Evolutionary conservation across 2,888 invertebrate species (phyloP).

Genomic region (Sesamia inferens): DNA sequence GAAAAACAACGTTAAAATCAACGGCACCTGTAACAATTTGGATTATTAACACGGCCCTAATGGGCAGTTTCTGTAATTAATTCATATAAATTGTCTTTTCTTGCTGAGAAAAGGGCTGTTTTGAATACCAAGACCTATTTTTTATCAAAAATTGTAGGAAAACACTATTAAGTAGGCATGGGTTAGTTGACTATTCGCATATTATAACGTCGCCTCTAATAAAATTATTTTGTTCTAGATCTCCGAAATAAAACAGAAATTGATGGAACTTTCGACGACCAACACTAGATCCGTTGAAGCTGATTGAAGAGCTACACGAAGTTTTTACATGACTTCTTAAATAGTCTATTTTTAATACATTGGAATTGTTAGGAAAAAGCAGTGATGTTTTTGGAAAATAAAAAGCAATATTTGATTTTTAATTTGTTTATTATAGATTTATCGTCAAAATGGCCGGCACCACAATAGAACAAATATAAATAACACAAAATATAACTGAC

Average conservation of each 20-base stretch:
- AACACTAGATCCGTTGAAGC: constrained; percentile 73
- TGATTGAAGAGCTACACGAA: constrained; percentile 58
- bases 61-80: too few species aligned
- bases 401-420: constrained; percentile 60
- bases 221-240: constrained; percentile 83
- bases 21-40: background rate
- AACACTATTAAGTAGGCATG: background rate
- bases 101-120: too few species aligned
- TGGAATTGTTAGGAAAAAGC: constrained; percentile 6
- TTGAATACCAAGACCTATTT: too few species aligned
- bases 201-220: background rate
- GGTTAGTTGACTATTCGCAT: background rate
- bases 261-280: constrained; percentile 83
- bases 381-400: constrained; percentile 51
- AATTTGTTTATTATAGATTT: constrained; percentile 71
- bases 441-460: constrained; percentile 72
- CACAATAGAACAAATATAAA: constrained; percentile 65
- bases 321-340: constrained; percentile 3
- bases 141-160: too few species aligned
- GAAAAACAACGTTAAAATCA: background rate
- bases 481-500: constrained; percentile 60
- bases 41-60: too few species aligned
- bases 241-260: constrained; percentile 88
- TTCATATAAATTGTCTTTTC: too few species aligned
- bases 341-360: background rate